These are phyloP conservation scores for Ochropleura plecta DNA, from an alignment of 2,888 invertebrate species.

Conservation along the genomic window DNA sequence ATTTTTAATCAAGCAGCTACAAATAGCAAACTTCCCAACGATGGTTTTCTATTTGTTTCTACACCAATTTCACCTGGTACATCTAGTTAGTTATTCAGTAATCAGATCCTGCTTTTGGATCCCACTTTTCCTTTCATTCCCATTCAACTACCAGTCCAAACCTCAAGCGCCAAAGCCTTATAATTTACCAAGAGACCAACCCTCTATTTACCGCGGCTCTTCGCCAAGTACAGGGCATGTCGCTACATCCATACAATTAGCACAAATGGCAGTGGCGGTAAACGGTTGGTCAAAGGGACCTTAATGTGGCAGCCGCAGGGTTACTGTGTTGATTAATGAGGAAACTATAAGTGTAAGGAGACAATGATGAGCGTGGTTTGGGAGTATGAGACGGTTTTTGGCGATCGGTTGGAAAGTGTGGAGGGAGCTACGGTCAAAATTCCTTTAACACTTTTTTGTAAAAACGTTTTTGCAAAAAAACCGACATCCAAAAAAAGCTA, in stretches of 20 bases:
- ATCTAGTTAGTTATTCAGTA: not conserved
- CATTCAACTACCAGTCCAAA: slow-evolving; percentile 9
- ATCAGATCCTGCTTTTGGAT: slow-evolving; percentile 7
- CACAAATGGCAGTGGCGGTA: slow-evolving; percentile 60
- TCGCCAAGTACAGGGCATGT: slow-evolving; percentile 59
- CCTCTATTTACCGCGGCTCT: slow-evolving; percentile 64
- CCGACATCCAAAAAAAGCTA: no score
- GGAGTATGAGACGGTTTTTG: slow-evolving; percentile 19
- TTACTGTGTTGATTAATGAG: slow-evolving; percentile 63
- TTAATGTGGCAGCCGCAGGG: slow-evolving; percentile 55
- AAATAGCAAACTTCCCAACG: no score
- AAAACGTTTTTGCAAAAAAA: no score
- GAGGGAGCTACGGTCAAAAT: slow-evolving; percentile 30
- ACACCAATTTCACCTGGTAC: no score
- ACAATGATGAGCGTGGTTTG: slow-evolving; percentile 50
- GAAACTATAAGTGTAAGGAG: slow-evolving; percentile 57
- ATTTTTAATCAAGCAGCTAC: no score
- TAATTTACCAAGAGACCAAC: slow-evolving; percentile 49
- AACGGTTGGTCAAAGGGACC: slow-evolving; percentile 64
- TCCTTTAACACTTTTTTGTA: not conserved
- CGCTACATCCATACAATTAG: slow-evolving; percentile 62
- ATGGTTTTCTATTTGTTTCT: not conserved
- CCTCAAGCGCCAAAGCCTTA: slow-evolving; percentile 37
- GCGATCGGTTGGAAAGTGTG: slow-evolving; percentile 18
- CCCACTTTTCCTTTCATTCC: slow-evolving; percentile 17